These are phyloP conservation scores for Seriola aureovittata DNA, from an alignment of 2,113 vertebrate genomes.

Conservation along the genomic window DNA sequence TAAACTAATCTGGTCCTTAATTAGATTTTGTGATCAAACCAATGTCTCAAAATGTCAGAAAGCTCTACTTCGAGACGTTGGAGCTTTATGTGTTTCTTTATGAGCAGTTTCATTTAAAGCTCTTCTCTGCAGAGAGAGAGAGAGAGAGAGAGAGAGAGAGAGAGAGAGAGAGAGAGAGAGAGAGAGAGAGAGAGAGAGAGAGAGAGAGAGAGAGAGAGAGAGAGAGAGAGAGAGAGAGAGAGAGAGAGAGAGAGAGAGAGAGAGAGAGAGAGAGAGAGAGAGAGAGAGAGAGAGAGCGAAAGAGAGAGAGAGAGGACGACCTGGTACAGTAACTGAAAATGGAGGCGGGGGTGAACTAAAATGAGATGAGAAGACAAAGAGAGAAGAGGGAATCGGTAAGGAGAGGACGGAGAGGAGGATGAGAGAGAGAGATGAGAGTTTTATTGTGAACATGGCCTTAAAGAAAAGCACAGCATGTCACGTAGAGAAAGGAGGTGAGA, in stretches of 20 bases:
- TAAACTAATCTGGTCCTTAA: not conserved
- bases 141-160: too few relatives aligned
- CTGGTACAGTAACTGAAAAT: not conserved
- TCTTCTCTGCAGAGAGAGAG: not conserved
- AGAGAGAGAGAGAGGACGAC: not conserved
- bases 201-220: too few relatives aligned
- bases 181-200: too few relatives aligned
- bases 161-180: too few relatives aligned
- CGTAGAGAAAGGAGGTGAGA: not conserved
- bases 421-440: constrained; percentile 1
- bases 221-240: not conserved
- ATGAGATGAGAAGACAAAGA: not conserved
- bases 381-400: not conserved
- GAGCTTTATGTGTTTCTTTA: not conserved
- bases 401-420: not conserved
- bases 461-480: constrained; percentile 22
- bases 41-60: not conserved
- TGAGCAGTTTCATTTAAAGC: not conserved
- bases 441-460: constrained; percentile 8
- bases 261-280: too few relatives aligned
- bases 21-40: not conserved
- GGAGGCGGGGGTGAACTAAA: not conserved
- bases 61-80: not conserved
- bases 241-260: too few relatives aligned
- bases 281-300: too few relatives aligned